A percentile compares a stretch with the other conserved stretches of the same genome.
phyloP scores from a whole-genome alignment of 30 jellyfish, hydroid and myxozoan species.

The Cassiopea andromeda region DNA sequence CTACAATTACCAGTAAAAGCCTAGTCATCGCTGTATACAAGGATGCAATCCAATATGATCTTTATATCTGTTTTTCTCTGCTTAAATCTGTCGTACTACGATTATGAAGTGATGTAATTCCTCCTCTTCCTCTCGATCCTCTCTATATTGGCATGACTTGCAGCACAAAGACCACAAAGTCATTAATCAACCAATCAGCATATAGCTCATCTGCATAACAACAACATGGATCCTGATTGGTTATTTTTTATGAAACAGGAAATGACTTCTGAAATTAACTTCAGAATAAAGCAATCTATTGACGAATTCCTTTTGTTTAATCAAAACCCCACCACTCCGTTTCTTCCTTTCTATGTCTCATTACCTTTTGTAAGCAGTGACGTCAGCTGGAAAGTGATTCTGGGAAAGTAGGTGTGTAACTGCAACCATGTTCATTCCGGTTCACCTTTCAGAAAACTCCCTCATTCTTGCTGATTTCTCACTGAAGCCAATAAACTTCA shows the following conservation, averaged over 20 bases:
- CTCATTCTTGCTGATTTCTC: too few relatives aligned
- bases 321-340: background rate
- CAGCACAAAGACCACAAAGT: conserved; percentile 55
- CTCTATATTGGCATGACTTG: conserved; percentile 51
- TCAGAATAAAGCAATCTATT: background rate
- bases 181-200: conserved; percentile 43
- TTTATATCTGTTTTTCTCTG: background rate
- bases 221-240: conserved; percentile 13
- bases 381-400: too few relatives aligned
- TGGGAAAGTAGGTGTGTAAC: too few relatives aligned
- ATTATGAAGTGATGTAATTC: background rate
- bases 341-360: background rate
- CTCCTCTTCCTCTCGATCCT: conserved; percentile 15
- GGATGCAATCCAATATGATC: background rate
- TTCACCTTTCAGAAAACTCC: too few relatives aligned
- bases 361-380: too few relatives aligned
- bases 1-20: conserved; percentile 7
- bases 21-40: background rate
- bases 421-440: too few relatives aligned
- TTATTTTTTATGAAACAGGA: conserved; percentile 12
- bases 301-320: background rate
- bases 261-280: conserved; percentile 14
- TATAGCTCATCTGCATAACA: conserved; percentile 25
- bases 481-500: too few relatives aligned
- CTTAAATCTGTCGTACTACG: background rate